These are phyloP conservation scores for Chloroclystis v-ata DNA, from an alignment of 2,888 invertebrate species.

Conservation along the genomic window DNA sequence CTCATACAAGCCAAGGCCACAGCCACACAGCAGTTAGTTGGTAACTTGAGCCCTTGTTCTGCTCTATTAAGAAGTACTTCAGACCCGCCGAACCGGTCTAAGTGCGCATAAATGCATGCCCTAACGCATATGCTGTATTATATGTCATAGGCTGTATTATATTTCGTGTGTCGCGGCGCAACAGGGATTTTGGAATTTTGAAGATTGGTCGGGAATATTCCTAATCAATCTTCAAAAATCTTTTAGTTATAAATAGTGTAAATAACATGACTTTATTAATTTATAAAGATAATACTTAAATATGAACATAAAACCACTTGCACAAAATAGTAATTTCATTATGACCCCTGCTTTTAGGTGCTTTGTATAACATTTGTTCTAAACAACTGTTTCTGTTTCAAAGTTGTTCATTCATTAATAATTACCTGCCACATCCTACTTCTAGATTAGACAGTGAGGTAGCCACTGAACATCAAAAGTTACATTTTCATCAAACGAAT, in stretches of 20 bases:
- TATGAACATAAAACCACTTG: too few relatives aligned
- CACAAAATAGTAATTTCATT: too few relatives aligned
- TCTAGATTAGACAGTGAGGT: too few relatives aligned
- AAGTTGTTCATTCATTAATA: not conserved
- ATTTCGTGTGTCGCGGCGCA: slow-evolving; percentile 21
- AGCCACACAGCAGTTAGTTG: slow-evolving; percentile 10
- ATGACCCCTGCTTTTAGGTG: too few relatives aligned
- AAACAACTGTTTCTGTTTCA: not conserved
- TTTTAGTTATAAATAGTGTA: too few relatives aligned
- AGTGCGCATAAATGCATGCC: slow-evolving; percentile 34
- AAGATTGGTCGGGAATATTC: too few relatives aligned
- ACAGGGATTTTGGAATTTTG: slow-evolving; percentile 1
- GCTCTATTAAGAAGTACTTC: slow-evolving; percentile 41
- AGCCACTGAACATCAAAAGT: too few relatives aligned
- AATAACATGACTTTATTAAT: too few relatives aligned
- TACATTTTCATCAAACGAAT: too few relatives aligned
- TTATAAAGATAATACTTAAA: too few relatives aligned
- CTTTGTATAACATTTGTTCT: too few relatives aligned
- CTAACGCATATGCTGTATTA: slow-evolving; percentile 31
- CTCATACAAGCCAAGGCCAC: slow-evolving; percentile 9
- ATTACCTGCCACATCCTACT: not conserved
- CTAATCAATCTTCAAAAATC: not conserved
- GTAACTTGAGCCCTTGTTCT: slow-evolving; percentile 28
- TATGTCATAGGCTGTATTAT: too few relatives aligned
- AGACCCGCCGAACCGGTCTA: slow-evolving; percentile 28